phyloP scores from a whole-genome alignment of 2,888 invertebrate species.

The Coelopa pilipes region DNA sequence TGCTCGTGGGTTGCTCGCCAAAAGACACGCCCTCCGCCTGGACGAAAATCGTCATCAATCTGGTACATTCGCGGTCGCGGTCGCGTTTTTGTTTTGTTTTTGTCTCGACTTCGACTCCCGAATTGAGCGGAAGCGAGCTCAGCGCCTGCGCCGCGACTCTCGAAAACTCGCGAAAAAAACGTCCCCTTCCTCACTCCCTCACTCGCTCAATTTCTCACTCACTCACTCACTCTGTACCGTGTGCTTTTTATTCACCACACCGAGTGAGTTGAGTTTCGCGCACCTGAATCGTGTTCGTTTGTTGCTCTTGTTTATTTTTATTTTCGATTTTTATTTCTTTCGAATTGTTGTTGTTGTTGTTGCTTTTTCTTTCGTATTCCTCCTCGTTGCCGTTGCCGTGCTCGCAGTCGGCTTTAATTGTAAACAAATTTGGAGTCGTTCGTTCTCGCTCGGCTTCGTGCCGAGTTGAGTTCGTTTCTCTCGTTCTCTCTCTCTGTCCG shows the following conservation, averaged over 20 bases:
- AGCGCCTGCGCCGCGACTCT: constrained; percentile 17
- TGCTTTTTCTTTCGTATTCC: too few species aligned
- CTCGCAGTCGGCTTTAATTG: too few species aligned
- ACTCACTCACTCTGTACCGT: too few species aligned
- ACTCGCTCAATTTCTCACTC: background rate
- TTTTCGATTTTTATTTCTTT: constrained; percentile 2
- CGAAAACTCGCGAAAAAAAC: background rate
- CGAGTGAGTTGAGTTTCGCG: background rate
- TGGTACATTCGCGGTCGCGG: constrained; percentile 50
- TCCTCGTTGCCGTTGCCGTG: too few species aligned
- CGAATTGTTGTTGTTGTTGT: too few species aligned
- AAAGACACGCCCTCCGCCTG: constrained; percentile 56
- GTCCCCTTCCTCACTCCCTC: too few species aligned
- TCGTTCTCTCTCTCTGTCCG: background rate
- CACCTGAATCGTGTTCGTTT: background rate
- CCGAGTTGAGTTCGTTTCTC: constrained; percentile 29
- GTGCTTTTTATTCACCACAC: constrained; percentile 6
- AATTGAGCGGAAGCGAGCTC: too few species aligned
- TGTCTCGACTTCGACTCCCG: background rate
- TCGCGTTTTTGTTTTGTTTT: background rate
- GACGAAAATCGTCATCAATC: constrained; percentile 57
- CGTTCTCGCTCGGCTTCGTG: constrained; percentile 17
- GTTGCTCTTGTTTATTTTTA: too few species aligned
- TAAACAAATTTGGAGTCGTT: background rate
- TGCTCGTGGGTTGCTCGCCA: constrained; percentile 52